Evolutionary conservation across 2,797 vertebrate species (phyloP).

Genomic region (Tapera naevia): DNA sequence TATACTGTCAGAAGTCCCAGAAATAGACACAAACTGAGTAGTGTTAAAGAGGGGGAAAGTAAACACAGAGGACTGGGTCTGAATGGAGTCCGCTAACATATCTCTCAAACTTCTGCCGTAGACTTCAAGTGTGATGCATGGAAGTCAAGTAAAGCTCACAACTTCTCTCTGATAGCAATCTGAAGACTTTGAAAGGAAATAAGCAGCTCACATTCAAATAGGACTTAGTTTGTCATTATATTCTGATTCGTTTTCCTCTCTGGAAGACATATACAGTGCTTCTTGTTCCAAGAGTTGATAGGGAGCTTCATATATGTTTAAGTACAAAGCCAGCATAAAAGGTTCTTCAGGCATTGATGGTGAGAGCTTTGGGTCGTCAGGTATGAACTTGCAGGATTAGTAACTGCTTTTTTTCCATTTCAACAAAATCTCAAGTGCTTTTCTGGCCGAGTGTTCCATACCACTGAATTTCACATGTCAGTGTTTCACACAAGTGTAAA

Average conservation of each 20-base stretch:
- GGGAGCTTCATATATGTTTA: not conserved
- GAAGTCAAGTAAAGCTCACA: not conserved
- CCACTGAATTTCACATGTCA: not conserved
- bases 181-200: not conserved
- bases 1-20: not conserved
- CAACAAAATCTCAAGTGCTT: not conserved
- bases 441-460: not conserved
- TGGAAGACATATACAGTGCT: not conserved
- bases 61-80: not conserved
- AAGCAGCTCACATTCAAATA: not conserved
- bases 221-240: fast-evolving
- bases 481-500: not conserved
- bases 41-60: not conserved
- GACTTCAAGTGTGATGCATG: not conserved
- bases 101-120: not conserved
- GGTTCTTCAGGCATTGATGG: not conserved
- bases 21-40: not conserved
- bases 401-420: not conserved
- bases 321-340: not conserved
- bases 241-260: not conserved
- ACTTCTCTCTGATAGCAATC: not conserved
- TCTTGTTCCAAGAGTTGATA: not conserved
- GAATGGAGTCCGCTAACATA: not conserved
- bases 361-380: not conserved
- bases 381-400: not conserved